Evolutionary conservation across 2,797 vertebrate species (phyloP).

Genomic region (Poeciliopsis presidionis): DNA sequence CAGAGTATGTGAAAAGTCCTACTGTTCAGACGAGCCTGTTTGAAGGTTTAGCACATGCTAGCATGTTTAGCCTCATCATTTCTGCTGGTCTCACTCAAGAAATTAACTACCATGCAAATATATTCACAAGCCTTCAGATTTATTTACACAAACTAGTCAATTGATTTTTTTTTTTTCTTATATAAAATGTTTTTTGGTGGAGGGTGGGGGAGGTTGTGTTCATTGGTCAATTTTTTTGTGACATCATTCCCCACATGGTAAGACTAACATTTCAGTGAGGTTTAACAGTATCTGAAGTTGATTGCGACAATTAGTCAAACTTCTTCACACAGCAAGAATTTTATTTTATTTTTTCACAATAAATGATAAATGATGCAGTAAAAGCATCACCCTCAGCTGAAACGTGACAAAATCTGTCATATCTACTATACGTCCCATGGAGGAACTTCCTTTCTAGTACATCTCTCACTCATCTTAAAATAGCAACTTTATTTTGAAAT

Average conservation of each 20-base stretch:
- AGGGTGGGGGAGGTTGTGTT: neutral
- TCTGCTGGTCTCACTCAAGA: neutral
- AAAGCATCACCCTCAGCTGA: neutral
- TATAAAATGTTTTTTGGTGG: too few relatives aligned
- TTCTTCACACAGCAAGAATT: too few relatives aligned
- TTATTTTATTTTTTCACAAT: too few relatives aligned
- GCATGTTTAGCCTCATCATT: neutral
- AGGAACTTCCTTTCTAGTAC: neutral
- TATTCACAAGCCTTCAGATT: neutral
- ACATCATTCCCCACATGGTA: neutral
- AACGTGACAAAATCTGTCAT: neutral
- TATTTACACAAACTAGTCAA: neutral
- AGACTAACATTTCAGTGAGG: too few relatives aligned
- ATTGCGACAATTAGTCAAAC: too few relatives aligned
- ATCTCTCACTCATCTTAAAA: neutral
- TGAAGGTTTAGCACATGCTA: neutral
- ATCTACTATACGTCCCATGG: too few relatives aligned
- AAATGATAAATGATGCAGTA: neutral
- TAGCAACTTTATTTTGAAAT: slow-evolving; percentile 3
- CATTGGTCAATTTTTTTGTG: neutral
- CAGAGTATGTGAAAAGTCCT: too few relatives aligned
- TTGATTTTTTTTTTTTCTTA: neutral
- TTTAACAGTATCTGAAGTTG: too few relatives aligned
- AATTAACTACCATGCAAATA: neutral
- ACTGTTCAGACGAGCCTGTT: neutral